Evolutionary conservation across 2,888 invertebrate genomes (phyloP).

Genomic region (Ryuthela nishihirai): DNA sequence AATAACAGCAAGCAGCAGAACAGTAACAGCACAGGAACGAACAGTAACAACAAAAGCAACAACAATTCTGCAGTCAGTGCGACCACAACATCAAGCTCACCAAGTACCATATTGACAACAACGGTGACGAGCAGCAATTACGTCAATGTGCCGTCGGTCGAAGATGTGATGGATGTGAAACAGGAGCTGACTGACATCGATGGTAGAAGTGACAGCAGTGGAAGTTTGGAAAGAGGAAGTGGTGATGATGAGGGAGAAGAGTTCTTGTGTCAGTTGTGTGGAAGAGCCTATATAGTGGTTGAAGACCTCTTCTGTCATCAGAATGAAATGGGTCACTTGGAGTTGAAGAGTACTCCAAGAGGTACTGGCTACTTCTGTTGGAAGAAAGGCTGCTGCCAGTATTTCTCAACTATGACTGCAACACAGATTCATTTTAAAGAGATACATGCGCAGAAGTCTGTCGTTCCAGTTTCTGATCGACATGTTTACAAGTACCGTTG

Average conservation of each 20-base stretch:
- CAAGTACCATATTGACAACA: too few relatives aligned
- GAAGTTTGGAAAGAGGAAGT: slow-evolving; percentile 6
- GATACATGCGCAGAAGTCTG: slow-evolving; percentile 46
- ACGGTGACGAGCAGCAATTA: neutral
- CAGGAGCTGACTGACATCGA: slow-evolving; percentile 21
- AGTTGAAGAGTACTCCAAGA: slow-evolving; percentile 58
- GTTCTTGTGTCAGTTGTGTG: slow-evolving; percentile 69
- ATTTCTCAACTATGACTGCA: slow-evolving; percentile 73
- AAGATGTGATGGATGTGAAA: slow-evolving; percentile 5
- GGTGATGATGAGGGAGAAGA: slow-evolving; percentile 38
- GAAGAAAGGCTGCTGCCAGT: slow-evolving; percentile 84
- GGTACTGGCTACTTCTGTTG: slow-evolving; percentile 70
- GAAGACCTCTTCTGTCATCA: slow-evolving; percentile 83
- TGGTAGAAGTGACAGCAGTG: slow-evolving; percentile 6
- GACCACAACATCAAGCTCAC: too few relatives aligned
- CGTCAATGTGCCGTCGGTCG: too few relatives aligned
- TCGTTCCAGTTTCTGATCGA: slow-evolving; percentile 76
- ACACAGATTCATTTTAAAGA: slow-evolving; percentile 78
- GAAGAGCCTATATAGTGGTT: slow-evolving; percentile 70
- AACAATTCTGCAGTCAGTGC: too few relatives aligned
- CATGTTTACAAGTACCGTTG: slow-evolving; percentile 95
- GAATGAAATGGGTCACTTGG: slow-evolving; percentile 74
- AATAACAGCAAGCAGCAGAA: slow-evolving; percentile 4
- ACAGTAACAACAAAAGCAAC: too few relatives aligned
- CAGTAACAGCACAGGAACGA: too few relatives aligned